These are phyloP conservation scores for Aleiodes sp. DNA, from an alignment of 1,140 invertebrate species.

Conservation along the genomic window DNA sequence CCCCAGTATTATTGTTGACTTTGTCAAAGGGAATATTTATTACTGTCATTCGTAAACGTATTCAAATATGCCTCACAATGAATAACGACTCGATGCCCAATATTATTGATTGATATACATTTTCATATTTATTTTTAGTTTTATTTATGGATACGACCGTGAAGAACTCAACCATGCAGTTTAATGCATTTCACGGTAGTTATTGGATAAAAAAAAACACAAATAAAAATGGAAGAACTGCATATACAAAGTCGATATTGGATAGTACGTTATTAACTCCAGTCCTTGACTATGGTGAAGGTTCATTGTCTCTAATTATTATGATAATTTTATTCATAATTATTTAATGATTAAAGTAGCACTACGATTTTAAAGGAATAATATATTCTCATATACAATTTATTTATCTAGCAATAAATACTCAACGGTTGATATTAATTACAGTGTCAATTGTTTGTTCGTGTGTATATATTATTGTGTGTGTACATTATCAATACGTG, in stretches of 20 bases:
- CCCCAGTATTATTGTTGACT: background rate
- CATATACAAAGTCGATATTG: background rate
- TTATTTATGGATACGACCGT: constrained; percentile 61
- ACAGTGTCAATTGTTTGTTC: too few species aligned
- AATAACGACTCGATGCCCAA: constrained; percentile 17
- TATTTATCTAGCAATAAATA: background rate
- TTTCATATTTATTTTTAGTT: constrained; percentile 4
- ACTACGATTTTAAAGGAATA: too few species aligned
- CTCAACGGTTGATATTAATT: background rate
- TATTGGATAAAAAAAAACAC: constrained; percentile 54
- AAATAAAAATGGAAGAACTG: constrained; percentile 21
- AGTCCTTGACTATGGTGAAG: constrained; percentile 10
- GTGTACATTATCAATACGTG: background rate
- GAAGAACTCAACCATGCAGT: constrained; percentile 57
- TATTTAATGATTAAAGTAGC: background rate
- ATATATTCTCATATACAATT: background rate
- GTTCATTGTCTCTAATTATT: constrained; percentile 23
- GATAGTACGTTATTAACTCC: background rate
- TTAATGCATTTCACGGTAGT: constrained; percentile 60
- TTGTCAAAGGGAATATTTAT: background rate
- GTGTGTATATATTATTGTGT: background rate
- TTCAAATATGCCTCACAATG: too few species aligned
- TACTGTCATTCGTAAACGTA: too few species aligned
- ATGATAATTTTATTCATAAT: background rate
- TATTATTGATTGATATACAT: constrained; percentile 36